These are phyloP conservation scores for Clinocottus analis DNA, from an alignment of 2,113 vertebrate genomes.

Conservation along the genomic window DNA sequence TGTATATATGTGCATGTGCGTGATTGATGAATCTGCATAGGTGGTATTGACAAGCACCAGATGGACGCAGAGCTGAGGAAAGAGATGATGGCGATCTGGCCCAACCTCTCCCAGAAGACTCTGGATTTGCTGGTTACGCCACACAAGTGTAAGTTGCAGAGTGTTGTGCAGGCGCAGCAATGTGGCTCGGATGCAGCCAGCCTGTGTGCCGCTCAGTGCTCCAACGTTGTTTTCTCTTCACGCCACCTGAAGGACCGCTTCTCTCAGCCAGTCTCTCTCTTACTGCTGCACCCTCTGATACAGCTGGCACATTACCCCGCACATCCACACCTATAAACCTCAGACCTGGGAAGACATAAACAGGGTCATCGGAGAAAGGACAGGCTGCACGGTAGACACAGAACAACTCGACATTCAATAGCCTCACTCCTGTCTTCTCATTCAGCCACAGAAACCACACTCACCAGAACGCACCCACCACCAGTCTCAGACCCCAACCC, in stretches of 20 bases:
- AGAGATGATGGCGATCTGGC: slow-evolving; percentile 99
- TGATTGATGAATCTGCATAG: slow-evolving; percentile 72
- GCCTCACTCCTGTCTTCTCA: background rate
- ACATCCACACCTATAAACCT: slow-evolving; percentile 22
- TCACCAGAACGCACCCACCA: slow-evolving; percentile 2
- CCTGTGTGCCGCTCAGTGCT: slow-evolving; percentile 47
- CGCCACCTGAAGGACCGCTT: slow-evolving; percentile 79
- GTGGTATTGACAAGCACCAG: slow-evolving; percentile 94
- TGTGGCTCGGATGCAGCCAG: slow-evolving; percentile 52
- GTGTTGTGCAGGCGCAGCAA: slow-evolving; percentile 44
- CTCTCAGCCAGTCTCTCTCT: slow-evolving; percentile 72
- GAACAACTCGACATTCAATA: background rate
- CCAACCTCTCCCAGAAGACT: slow-evolving; percentile 94
- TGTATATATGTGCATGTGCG: slow-evolving; percentile 20
- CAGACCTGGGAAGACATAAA: slow-evolving; percentile 1
- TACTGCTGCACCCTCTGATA: slow-evolving; percentile 82
- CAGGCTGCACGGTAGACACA: slow-evolving; percentile 6
- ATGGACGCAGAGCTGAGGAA: slow-evolving; percentile 95
- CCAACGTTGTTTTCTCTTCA: slow-evolving; percentile 69
- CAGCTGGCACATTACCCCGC: slow-evolving; percentile 53
- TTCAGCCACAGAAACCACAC: background rate
- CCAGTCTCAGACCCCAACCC: slow-evolving; percentile 10
- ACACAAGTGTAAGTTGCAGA: slow-evolving; percentile 92
- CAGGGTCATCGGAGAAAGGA: background rate
- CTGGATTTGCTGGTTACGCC: slow-evolving; percentile 95